These are phyloP conservation scores for Morpho deidamia DNA, from an alignment of 2,888 invertebrate genomes.

Conservation along the genomic window DNA sequence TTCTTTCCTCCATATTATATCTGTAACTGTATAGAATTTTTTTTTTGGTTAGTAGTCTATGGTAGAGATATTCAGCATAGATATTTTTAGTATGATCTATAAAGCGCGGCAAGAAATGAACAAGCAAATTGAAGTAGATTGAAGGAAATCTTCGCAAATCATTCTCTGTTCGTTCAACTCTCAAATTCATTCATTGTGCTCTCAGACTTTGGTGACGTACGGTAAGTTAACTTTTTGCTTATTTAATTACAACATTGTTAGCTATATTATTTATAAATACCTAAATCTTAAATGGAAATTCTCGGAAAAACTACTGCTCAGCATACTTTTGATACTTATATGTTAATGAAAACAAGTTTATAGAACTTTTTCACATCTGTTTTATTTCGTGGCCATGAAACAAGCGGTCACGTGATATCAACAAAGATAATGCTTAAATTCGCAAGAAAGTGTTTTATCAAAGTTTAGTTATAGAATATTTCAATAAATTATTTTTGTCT, in stretches of 20 bases:
- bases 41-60: background rate
- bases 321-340: no score
- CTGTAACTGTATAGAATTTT: no score
- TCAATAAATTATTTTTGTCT: no score
- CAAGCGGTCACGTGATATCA: conserved; percentile 44
- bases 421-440: conserved; percentile 33
- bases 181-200: conserved; percentile 23
- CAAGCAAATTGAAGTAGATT: conserved; percentile 7
- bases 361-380: conserved; percentile 29
- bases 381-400: conserved; percentile 43
- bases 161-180: conserved; percentile 25
- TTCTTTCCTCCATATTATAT: no score
- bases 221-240: conserved; percentile 19
- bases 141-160: conserved; percentile 20
- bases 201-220: conserved; percentile 20
- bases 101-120: conserved; percentile 12
- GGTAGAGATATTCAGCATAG: no score
- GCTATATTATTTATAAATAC: background rate
- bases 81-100: conserved; percentile 10
- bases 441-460: background rate
- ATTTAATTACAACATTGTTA: conserved; percentile 3
- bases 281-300: background rate
- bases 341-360: background rate
- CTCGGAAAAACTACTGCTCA: no score
- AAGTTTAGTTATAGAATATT: no score